Base-by-base conservation (phyloP, 1,140 invertebrate genomes). In the Hesperophylax magnus region DNA sequence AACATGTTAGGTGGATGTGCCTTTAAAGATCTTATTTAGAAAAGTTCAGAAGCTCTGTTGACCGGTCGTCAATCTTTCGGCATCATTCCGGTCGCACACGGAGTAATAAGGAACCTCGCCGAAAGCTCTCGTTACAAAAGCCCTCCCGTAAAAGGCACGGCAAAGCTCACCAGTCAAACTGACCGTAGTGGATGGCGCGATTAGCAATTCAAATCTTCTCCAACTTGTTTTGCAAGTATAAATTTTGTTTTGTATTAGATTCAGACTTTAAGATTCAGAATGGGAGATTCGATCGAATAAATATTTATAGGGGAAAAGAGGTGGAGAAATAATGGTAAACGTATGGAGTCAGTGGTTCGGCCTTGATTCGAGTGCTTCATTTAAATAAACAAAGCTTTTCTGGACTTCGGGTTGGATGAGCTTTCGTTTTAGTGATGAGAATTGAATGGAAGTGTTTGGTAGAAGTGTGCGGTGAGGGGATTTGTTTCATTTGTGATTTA, bases 241-340 rank as follows among this genome's bases (percentile, higher is more conserved):
- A 76, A 60, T 60, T 76, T 76, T 76, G 74, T 76, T 76, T 76
- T 76, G 74, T 76, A 76, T 76, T 61, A 61, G 74, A 61, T 61
- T 39, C 54, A 20, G 56, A 18, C 31, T 76, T 39, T 24, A 54
- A 18, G 54, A 61, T 60, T 47, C 27, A 20, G 74, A 34, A 60
- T 76, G 39, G 31, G 53, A 18, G 54, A 61, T 60, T 60, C 74
- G 74, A 58, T 39, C 20, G 54, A 56, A 76, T 76, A 76, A 76
- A 76, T 76, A 76, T 76, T 76, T 76, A 76, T 76, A 31, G 9
- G 52, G 20, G 17, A 67, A 24, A 8, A 20, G 47, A 53, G 20
- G 69, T 54, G 18, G 22, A 22, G 65, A 34, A 69, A 34, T 22
- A 53, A 72, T 72, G 69, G 53, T 72, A 56, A 72, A 72, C 53